Conservation (phyloP, 2,797 vertebrate species). For the Muraenolepis orangiensis region DNA sequence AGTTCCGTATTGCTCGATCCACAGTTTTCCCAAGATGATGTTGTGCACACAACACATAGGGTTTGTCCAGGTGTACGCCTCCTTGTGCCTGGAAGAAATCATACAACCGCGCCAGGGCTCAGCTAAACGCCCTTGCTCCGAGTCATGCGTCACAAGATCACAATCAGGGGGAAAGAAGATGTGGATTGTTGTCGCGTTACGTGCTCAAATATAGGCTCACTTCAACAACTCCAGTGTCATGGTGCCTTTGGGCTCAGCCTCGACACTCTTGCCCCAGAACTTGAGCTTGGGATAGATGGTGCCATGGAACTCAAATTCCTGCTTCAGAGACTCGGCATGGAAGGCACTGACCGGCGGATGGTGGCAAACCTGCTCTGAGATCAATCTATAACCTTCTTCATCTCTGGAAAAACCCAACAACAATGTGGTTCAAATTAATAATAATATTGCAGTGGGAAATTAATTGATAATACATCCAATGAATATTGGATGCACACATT, state of each 20-base stretch:
- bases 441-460: background rate
- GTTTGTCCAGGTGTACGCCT: conserved; percentile 95
- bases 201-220: conserved; percentile 70
- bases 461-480: background rate
- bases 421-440: background rate
- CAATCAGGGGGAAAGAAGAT: background rate
- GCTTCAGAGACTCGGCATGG: conserved; percentile 86
- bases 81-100: conserved; percentile 78
- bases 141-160: background rate
- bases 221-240: conserved; percentile 92
- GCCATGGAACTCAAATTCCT: conserved; percentile 93
- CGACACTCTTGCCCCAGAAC: conserved; percentile 98
- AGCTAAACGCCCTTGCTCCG: background rate
- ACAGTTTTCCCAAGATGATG: conserved; percentile 94
- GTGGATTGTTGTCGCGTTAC: background rate
- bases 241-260: conserved; percentile 93
- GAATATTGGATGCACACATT: background rate
- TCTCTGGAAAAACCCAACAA: conserved; percentile 73
- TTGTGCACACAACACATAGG: conserved; percentile 97
- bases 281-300: conserved; percentile 97
- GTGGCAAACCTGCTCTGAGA: conserved; percentile 97
- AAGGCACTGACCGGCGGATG: conserved; percentile 96
- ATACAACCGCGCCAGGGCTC: background rate
- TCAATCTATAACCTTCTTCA: conserved; percentile 88
- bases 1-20: conserved; percentile 94